Conservation (phyloP, 2,113 vertebrate genomes). For the Pteruthius melanotis region DNA sequence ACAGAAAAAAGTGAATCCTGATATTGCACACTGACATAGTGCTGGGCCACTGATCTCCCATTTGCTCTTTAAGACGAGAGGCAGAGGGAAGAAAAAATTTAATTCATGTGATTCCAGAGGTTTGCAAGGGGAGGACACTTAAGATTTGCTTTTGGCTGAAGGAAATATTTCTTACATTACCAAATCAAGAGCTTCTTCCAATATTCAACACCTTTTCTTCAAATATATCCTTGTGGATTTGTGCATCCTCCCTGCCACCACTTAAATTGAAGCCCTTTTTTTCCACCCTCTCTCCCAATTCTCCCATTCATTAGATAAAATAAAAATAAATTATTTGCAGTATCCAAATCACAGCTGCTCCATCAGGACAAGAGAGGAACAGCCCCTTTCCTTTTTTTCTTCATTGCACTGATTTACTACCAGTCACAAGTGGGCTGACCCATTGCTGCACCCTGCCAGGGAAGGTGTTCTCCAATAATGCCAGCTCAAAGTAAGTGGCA, state of each 20-base stretch:
- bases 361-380: not conserved
- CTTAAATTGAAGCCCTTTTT: not conserved
- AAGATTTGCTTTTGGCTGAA: not conserved
- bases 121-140: not conserved
- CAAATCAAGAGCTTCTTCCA: not conserved
- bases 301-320: constrained; percentile 2
- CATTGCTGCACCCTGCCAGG: not conserved
- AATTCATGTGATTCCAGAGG: not conserved
- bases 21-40: not conserved
- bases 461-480: not conserved
- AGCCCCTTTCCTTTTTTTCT: not conserved
- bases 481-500: not conserved
- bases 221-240: not conserved
- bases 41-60: not conserved
- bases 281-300: not conserved
- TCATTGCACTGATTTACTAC: not conserved
- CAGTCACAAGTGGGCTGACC: not conserved
- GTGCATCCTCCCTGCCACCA: fast-evolving
- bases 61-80: not conserved
- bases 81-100: not conserved
- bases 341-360: not conserved
- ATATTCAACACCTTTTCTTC: not conserved
- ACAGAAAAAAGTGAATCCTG: not conserved
- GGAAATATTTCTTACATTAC: not conserved
- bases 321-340: not conserved